phyloP scores from a whole-genome alignment of 2,888 invertebrate species.

The Stegophylla sp. region DNA sequence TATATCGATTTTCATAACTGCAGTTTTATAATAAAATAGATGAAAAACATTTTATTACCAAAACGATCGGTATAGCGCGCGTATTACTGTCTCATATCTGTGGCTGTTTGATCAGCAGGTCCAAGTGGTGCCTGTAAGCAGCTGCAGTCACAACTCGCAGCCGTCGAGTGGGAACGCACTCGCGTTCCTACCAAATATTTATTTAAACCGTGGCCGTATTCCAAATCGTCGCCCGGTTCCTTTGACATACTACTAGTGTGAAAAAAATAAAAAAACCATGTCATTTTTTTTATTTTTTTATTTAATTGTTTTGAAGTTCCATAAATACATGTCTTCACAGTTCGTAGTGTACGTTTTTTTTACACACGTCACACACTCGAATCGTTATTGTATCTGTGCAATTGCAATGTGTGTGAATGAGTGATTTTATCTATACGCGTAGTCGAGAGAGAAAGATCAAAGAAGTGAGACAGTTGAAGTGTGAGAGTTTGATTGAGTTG shows the following conservation, averaged over 20 bases:
- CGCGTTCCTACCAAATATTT: conserved; percentile 42
- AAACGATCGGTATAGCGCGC: background rate
- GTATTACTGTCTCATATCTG: background rate
- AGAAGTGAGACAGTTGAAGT: background rate
- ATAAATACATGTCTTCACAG: background rate
- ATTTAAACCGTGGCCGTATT: conserved; percentile 29
- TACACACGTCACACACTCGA: no score
- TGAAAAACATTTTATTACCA: background rate
- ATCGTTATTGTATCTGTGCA: no score
- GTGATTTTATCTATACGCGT: no score
- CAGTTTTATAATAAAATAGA: background rate
- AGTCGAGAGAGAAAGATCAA: background rate
- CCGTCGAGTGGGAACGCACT: background rate
- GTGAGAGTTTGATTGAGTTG: no score
- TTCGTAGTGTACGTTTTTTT: no score
- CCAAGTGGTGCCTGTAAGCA: background rate
- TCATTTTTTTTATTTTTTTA: background rate
- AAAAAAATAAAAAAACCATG: background rate
- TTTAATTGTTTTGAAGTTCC: background rate
- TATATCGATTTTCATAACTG: background rate
- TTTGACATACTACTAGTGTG: no score
- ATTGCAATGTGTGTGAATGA: no score
- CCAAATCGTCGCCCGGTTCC: background rate
- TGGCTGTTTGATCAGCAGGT: conserved; percentile 44
- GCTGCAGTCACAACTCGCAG: background rate